Percentiles rank a stretch among this genome's conserved stretches.
Evolutionary conservation across 2,888 invertebrate genomes (phyloP).

Genomic region (Phoenoteleia sp.): DNA sequence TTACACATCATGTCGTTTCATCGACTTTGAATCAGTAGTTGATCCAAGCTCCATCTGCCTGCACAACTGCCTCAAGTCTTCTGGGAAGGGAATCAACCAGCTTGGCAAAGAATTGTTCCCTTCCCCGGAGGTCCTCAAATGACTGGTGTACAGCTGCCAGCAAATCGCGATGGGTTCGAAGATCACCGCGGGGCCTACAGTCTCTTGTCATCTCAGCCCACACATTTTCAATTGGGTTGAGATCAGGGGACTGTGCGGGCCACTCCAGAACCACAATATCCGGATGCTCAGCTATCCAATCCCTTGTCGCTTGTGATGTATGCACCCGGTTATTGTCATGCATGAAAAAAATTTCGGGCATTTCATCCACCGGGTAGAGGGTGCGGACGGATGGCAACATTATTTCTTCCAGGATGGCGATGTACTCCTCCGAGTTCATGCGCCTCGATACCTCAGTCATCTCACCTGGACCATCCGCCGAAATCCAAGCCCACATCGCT

Average conservation of each 20-base stretch:
- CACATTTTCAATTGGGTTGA: slow-evolving; percentile 75
- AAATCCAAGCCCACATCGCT: slow-evolving; percentile 38
- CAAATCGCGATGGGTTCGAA: background rate
- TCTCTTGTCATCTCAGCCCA: slow-evolving; percentile 67
- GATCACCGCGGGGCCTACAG: background rate
- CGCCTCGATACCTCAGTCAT: slow-evolving; percentile 20
- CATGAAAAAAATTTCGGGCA: slow-evolving; percentile 52
- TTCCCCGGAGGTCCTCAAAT: background rate
- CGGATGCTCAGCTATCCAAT: slow-evolving; percentile 67
- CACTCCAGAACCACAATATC: slow-evolving; percentile 57
- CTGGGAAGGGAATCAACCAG: background rate
- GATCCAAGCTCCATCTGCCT: background rate
- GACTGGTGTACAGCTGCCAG: background rate
- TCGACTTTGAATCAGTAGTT: background rate
- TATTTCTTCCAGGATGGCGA: slow-evolving; percentile 50
- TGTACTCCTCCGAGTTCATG: slow-evolving; percentile 57
- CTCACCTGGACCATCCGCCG: slow-evolving; percentile 13
- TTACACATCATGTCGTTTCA: no score
- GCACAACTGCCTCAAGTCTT: background rate
- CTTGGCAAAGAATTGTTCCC: background rate
- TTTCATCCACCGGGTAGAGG: slow-evolving; percentile 37
- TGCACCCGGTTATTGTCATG: slow-evolving; percentile 73
- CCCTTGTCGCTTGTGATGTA: slow-evolving; percentile 35
- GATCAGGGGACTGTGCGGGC: slow-evolving; percentile 73
- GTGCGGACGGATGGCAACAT: slow-evolving; percentile 60